These are phyloP conservation scores for Mamestra configurata DNA, from an alignment of 1,140 invertebrate species.

Conservation along the genomic window DNA sequence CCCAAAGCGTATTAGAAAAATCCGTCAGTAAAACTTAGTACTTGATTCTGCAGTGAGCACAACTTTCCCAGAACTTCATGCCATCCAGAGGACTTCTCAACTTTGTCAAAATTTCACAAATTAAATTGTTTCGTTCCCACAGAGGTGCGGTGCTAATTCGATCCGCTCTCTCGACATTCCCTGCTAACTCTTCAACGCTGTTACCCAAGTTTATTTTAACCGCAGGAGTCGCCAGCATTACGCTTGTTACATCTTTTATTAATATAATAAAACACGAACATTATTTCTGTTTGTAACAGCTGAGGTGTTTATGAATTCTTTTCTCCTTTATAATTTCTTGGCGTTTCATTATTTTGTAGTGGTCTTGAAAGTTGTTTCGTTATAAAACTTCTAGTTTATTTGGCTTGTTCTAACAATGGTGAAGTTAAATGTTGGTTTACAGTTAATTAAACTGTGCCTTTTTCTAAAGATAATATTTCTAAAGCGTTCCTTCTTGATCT, in stretches of 20 bases:
- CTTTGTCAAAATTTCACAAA: conserved; percentile 33
- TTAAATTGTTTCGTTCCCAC: conserved; percentile 43
- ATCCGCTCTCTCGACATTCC: conserved; percentile 35
- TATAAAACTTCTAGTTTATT: no score
- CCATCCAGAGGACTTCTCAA: not conserved
- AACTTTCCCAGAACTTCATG: conserved; percentile 25
- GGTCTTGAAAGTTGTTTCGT: not conserved
- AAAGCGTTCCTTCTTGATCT: not conserved
- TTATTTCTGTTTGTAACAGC: conserved; percentile 16
- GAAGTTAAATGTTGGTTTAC: not conserved
- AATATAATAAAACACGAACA: conserved; percentile 39
- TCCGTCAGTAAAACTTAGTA: conserved; percentile 14
- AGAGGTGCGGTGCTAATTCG: conserved; percentile 40
- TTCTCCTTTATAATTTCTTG: not conserved
- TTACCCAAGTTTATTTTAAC: conserved; percentile 34
- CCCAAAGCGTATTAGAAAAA: not conserved
- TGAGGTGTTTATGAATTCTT: not conserved
- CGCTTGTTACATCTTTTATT: conserved; percentile 37
- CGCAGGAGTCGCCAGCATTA: conserved; percentile 21
- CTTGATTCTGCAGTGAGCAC: not conserved
- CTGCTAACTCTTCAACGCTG: conserved; percentile 38
- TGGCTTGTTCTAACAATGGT: no score
- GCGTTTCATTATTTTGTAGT: not conserved
- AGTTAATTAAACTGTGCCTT: not conserved
- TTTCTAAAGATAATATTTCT: not conserved